Evolutionary conservation across 2,888 invertebrate species (phyloP).

Genomic region (Stenodera caucasica): DNA sequence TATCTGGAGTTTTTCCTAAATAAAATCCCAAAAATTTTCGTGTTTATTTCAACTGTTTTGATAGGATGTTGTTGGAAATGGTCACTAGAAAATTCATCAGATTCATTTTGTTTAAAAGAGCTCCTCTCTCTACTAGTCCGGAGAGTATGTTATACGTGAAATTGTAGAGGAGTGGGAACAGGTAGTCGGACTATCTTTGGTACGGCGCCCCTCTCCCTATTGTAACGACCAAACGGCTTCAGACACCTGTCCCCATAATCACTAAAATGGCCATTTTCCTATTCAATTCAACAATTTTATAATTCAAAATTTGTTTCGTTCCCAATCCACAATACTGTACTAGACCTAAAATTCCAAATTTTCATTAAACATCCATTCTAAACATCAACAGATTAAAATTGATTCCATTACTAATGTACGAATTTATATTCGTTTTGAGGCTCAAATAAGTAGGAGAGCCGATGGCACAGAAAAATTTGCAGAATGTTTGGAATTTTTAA

Average conservation of each 20-base stretch:
- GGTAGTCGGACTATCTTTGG: constrained; percentile 46
- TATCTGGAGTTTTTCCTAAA: neutral
- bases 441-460: constrained; percentile 12
- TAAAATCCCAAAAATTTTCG: neutral
- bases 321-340: neutral
- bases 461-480: constrained; percentile 9
- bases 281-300: neutral
- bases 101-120: constrained; percentile 27
- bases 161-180: constrained; percentile 48
- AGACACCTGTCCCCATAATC: constrained; percentile 31
- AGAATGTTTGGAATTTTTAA: constrained; percentile 15
- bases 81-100: constrained; percentile 30
- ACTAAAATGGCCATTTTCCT: constrained; percentile 17
- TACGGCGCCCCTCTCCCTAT: constrained; percentile 32
- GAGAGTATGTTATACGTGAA: constrained; percentile 37
- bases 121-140: constrained; percentile 34
- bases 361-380: too few relatives aligned
- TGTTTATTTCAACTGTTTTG: neutral
- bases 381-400: too few relatives aligned
- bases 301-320: constrained; percentile 5
- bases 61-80: constrained; percentile 1
- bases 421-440: neutral
- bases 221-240: constrained; percentile 17
- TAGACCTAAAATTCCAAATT: neutral
- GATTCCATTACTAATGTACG: constrained; percentile 4